Evolutionary conservation across 2,888 invertebrate genomes (phyloP).

Genomic region (Acleris holmiana): DNA sequence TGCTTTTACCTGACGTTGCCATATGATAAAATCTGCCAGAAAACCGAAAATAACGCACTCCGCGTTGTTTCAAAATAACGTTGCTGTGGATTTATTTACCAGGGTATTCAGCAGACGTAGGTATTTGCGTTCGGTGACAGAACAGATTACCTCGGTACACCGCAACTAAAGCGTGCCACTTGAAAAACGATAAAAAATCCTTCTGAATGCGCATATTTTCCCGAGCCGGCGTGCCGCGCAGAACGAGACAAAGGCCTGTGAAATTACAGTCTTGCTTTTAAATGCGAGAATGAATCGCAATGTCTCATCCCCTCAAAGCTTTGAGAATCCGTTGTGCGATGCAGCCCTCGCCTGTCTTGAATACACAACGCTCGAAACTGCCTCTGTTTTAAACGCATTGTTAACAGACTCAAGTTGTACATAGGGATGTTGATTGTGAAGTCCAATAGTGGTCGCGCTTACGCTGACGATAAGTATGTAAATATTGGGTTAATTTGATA

Average conservation of each 20-base stretch:
- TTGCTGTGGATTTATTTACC: too few relatives aligned
- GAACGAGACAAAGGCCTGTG: slow-evolving; percentile 76
- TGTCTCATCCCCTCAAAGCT: slow-evolving; percentile 80
- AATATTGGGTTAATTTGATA: too few relatives aligned
- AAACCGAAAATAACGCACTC: too few relatives aligned
- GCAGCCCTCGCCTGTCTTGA: slow-evolving; percentile 56
- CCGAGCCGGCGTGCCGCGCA: slow-evolving; percentile 59
- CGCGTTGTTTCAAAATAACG: too few relatives aligned
- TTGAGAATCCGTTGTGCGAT: slow-evolving; percentile 65
- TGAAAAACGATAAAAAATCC: slow-evolving; percentile 77
- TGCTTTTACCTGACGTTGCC: not conserved
- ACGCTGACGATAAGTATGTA: too few relatives aligned
- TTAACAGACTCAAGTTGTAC: slow-evolving; percentile 11
- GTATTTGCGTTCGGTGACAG: slow-evolving; percentile 11
- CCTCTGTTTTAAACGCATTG: slow-evolving; percentile 45
- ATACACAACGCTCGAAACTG: slow-evolving; percentile 54
- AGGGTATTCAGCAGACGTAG: not conserved
- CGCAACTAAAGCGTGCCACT: slow-evolving; percentile 55
- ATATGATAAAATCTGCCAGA: not conserved
- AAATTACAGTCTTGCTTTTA: slow-evolving; percentile 83
- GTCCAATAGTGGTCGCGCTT: slow-evolving; percentile 4
- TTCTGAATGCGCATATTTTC: slow-evolving; percentile 81
- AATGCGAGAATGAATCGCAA: slow-evolving; percentile 81
- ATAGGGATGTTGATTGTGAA: slow-evolving; percentile 13
- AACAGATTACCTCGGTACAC: slow-evolving; percentile 26